Evolutionary conservation across 2,797 vertebrate species (phyloP), one percentile per base, ranked within the genome.

Genomic region (Epinephelus malabaricus): DNA sequence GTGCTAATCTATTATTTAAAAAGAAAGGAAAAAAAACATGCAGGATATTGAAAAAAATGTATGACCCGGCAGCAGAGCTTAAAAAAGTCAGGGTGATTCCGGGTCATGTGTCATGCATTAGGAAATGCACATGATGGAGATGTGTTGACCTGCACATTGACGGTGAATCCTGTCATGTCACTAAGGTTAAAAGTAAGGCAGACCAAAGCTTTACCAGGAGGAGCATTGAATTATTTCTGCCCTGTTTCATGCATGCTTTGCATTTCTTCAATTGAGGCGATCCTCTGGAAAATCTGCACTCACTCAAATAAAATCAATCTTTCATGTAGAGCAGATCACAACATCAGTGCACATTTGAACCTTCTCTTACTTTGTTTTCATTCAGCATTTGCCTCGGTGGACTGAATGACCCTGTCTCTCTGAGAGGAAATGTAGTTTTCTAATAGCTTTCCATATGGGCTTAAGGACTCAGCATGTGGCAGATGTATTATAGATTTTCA

Each of bases 1-100:
- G 17, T 0, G n/a, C 60, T 80, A 74, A 81, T 91, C 38, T 62
- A 85, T 90, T 73, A 86, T 89, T 34, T 68, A 14, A 86, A 30
- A 40, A 54, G 34, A 69, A 25, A 82, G 17, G 30, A 58, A 34
- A 76, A 76, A 21, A 40, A 51, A 38, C 14, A 62, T 10, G 12
- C n/a, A 47, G 55, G 53, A 64, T 79, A 68, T 64, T 3, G 3
- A 72, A 79, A 60, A 80, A 75, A 68, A 70, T 38, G 38, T 61
- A 46, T 27, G 56, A 63, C 65, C 49, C 34, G 27, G 19, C 17
- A 27, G 50, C 17, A 17, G 18, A 62, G 27, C 76, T 85, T 64
- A 21, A 71, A 73, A 51, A n/a, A 55, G 56, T 60, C 2, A 0
- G 56, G 74, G 71, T 73, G 40, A 68, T 78, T 79, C 47, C 0